These are phyloP conservation scores for Falco biarmicus DNA, from an alignment of 2,797 vertebrate species.

Conservation along the genomic window DNA sequence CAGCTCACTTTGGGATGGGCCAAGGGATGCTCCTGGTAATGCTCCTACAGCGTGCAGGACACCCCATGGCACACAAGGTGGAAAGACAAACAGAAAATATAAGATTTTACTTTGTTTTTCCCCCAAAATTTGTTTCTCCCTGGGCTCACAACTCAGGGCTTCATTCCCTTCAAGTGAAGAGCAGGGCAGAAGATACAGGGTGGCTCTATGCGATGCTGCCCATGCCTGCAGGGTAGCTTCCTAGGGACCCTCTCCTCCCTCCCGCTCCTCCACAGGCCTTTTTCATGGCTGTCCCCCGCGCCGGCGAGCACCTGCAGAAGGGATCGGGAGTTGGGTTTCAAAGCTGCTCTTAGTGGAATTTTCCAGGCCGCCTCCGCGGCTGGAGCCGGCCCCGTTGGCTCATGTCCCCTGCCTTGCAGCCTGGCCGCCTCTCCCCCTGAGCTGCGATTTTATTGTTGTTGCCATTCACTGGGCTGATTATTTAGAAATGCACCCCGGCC, in stretches of 20 bases:
- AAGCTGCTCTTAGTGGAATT: slow-evolving; percentile 67
- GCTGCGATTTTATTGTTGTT: slow-evolving; percentile 46
- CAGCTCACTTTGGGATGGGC: background rate
- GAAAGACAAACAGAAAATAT: background rate
- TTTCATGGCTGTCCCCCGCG: background rate
- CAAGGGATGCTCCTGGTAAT: background rate
- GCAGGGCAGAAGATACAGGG: background rate
- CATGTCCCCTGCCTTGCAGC: slow-evolving; percentile 19
- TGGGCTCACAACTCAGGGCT: background rate
- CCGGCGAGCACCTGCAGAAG: slow-evolving; percentile 49
- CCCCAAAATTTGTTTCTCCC: background rate
- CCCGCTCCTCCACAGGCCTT: background rate
- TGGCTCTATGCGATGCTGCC: background rate
- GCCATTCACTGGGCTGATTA: slow-evolving; percentile 41
- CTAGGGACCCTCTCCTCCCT: background rate
- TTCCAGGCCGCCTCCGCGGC: slow-evolving; percentile 59
- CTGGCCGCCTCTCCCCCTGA: background rate
- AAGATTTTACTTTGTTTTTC: background rate
- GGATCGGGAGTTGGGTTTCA: slow-evolving; percentile 63
- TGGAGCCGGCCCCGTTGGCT: slow-evolving; percentile 57
- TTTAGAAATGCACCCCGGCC: slow-evolving; percentile 42
- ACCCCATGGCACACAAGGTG: background rate
- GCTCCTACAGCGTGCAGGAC: background rate
- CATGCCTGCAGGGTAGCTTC: background rate
- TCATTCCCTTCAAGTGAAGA: background rate